Base-by-base conservation (phyloP, 2,888 invertebrate genomes). In the Chromoteleia sp. region DNA sequence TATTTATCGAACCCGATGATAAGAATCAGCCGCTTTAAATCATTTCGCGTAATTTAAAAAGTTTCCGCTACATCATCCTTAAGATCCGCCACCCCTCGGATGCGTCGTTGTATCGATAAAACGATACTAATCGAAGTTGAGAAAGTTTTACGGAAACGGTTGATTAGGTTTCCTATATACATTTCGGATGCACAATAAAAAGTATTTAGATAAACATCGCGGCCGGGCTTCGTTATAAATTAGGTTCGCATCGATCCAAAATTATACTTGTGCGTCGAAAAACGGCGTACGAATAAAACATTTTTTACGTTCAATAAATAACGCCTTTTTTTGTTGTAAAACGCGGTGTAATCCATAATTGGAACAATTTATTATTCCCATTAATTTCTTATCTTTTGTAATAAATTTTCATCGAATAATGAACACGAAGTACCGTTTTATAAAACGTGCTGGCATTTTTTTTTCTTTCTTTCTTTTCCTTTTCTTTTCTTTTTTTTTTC, bases 201-300 rank as follows among this genome's bases (percentile, higher is more conserved):
- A 74, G 79, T 56, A 79, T 79, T 79, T 79, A 79, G 79, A 79
- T 79, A 79, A 74, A 73, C 78, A 78, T 78, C 78, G 63, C 3
- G 36, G 17, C 33, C 67, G n/a, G 56, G 41, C 59, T 48, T 59
- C 52, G 73, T 67, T 45, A 79, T 79, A 79, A 79, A 79, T 79
- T 73, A 67, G 48, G 41, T 68, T 79, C 29, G 19, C 54, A 68
- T 79, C 73, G 73, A 79, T 74, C 79, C 29, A 33, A 54, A 68
- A 67, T 75, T 45, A 54, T 54, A 43, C 54, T 25, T 12, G 54
- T 1, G 33, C 41, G 52, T 30, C 36, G 36, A 33, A 50, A 48
- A 52, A 41, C 36, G 2, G 36, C 25, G 33, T 48, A 14, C 10
- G n/a, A 56, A 56, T 56, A 43, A 68, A 68, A n/a, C 41, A 50